A percentile compares a stretch with the other conserved stretches of the same genome.
These are phyloP conservation scores for Luperina nickerlii DNA, from an alignment of 2,888 invertebrate species.

Conservation along the genomic window DNA sequence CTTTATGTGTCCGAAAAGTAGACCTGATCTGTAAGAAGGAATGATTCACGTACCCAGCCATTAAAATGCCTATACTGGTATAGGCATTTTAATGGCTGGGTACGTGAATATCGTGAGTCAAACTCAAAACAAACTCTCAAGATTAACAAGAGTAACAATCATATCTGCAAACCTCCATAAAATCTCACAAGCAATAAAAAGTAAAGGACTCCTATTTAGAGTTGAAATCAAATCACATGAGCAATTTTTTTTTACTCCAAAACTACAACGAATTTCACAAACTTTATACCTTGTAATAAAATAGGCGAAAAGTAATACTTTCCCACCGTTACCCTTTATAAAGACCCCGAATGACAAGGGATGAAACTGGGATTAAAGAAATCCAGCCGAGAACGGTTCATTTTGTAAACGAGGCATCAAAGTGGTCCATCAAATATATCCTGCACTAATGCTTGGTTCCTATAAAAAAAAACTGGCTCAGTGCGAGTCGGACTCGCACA, in stretches of 20 bases:
- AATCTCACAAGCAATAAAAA: constrained; percentile 7
- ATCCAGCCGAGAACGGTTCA: not conserved
- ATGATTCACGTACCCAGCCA: not conserved
- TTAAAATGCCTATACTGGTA: not conserved
- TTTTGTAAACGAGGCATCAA: constrained; percentile 21
- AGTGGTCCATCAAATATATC: constrained; percentile 25
- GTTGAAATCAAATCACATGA: constrained; percentile 18
- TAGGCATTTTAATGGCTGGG: too few species aligned
- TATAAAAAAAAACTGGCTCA: too few species aligned
- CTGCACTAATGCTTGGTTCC: not conserved
- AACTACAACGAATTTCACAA: not conserved
- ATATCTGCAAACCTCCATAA: not conserved
- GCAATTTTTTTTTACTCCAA: constrained; percentile 3
- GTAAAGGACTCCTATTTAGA: constrained; percentile 15
- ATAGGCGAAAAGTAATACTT: constrained; percentile 5
- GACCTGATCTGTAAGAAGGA: not conserved
- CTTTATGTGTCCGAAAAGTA: not conserved
- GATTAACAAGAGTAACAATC: not conserved
- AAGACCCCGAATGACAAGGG: not conserved
- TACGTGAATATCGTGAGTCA: too few species aligned
- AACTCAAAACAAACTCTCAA: too few species aligned
- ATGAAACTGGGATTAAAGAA: constrained; percentile 21
- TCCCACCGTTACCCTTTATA: not conserved
- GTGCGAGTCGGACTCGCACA: too few species aligned
- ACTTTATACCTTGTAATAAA: constrained; percentile 20